Percentiles rank a stretch among this genome's conserved stretches.
These are phyloP conservation scores for Mycteria americana DNA, from an alignment of 2,797 vertebrate genomes.

Conservation along the genomic window DNA sequence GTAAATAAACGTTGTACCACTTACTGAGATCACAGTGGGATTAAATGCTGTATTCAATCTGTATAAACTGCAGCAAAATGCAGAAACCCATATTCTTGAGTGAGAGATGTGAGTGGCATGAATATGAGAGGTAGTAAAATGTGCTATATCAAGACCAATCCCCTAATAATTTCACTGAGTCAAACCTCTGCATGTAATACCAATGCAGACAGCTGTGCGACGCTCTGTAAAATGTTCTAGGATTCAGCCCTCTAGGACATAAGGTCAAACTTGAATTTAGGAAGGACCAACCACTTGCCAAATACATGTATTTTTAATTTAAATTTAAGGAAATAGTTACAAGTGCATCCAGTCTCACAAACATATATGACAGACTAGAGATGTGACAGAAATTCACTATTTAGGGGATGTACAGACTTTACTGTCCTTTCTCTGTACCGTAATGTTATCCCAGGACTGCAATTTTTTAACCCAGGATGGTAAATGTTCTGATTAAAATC, in stretches of 20 bases:
- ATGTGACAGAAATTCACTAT: background rate
- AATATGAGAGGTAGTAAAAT: background rate
- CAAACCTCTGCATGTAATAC: background rate
- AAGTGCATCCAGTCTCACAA: background rate
- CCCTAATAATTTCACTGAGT: background rate
- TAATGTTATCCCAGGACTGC: background rate
- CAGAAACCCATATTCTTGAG: background rate
- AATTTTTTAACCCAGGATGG: background rate
- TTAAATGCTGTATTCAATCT: background rate
- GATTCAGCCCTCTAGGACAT: background rate
- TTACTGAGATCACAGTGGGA: background rate
- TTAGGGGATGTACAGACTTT: background rate
- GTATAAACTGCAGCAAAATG: background rate
- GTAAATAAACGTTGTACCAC: background rate
- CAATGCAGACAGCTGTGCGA: background rate
- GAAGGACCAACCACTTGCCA: background rate
- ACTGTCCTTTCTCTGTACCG: background rate
- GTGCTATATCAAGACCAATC: background rate
- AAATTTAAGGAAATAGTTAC: background rate
- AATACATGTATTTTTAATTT: background rate
- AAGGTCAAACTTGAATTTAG: background rate
- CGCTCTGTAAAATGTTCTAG: background rate
- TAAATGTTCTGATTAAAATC: background rate
- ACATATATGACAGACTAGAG: background rate
- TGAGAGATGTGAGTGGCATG: background rate